Base-by-base conservation (phyloP, 2,888 invertebrate species). In the Psococerastis gibbosa region DNA sequence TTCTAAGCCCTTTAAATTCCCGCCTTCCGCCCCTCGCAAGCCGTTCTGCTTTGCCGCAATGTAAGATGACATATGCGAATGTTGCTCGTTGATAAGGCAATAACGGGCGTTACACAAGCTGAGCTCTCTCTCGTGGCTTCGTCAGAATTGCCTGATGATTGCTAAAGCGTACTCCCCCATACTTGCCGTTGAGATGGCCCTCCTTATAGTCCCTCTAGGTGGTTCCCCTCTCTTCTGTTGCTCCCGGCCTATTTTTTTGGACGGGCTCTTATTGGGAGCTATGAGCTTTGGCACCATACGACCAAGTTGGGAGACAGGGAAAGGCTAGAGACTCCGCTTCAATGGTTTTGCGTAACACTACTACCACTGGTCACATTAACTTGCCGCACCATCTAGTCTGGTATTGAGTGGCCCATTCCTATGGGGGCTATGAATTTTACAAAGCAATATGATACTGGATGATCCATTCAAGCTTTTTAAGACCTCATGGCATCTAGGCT, bases 1-100 rank as follows among this genome's bases (percentile, higher is more conserved):
- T 38, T 38, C 20, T 11, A 38, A 20, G 17, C 38, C 38, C 20
- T 38, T 20, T 38, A 38, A 18, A 38, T 20, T 15, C 38, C 38
- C 38, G 20, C 38, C 38, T 38, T 20, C 17, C 38, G 16, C 27
- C 6, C 8, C 11, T 38, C 18, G 35, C 17, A 33, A 16, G 33
- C 33, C 33, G 16, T 33, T 33, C 20, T 38, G 38, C n/a, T 18
- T 18, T 20, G 15, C 38, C 38, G 22, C 20, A 38, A 13, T 20
- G 13, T 38, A 38, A 38, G 38, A 17, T 38, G 38, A 38, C 38
- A 38, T 38, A 20, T 20, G 9, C 17, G 17, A 13, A 16, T 38
- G 16, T 16, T 38, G 22, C n/a, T 38, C n/a, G 17, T 38, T n/a
- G 18, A 13, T 20, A 38, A 20, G 17, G n/a, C 20, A 38, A 38